phyloP scores from a whole-genome alignment of 2,797 vertebrate genomes.

The Oryzias dopingdopingensis region DNA sequence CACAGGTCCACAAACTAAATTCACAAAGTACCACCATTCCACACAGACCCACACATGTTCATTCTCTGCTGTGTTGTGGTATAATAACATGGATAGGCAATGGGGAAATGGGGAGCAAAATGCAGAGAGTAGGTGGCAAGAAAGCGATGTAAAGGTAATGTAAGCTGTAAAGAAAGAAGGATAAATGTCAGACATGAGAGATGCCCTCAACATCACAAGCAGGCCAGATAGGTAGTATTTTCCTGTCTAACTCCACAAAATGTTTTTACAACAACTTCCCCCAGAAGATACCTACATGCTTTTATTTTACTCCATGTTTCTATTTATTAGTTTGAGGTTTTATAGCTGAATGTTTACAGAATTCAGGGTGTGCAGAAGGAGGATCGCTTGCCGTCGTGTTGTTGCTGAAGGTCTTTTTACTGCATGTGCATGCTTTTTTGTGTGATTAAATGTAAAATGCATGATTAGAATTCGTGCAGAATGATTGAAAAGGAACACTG shows the following conservation, averaged over 20 bases:
- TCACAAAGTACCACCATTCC: constrained; percentile 4
- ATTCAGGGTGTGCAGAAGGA: constrained; percentile 17
- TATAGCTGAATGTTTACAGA: constrained; percentile 23
- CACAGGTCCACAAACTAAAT: constrained; percentile 23
- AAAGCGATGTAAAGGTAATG: constrained; percentile 8
- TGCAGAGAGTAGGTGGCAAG: constrained; percentile 1
- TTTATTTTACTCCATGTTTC: constrained; percentile 54
- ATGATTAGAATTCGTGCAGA: constrained; percentile 37
- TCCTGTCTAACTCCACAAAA: constrained; percentile 64
- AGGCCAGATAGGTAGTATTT: constrained; percentile 60
- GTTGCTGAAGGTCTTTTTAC: constrained; percentile 3
- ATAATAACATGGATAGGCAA: constrained; percentile 41
- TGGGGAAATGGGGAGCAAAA: constrained; percentile 41
- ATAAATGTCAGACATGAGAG: constrained; percentile 50
- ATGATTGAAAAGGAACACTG: constrained; percentile 25
- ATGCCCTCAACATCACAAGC: constrained; percentile 54
- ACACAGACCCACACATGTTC: constrained; percentile 11
- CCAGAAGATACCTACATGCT: constrained; percentile 51
- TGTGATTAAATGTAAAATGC: constrained; percentile 29
- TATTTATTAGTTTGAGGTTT: constrained; percentile 23
- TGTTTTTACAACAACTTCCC: constrained; percentile 57
- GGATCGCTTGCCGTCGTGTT: constrained; percentile 12
- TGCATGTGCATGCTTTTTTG: constrained; percentile 26
- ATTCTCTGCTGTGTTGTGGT: constrained; percentile 27
- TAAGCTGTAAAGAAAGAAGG: constrained; percentile 19